Evolutionary conservation across 2,888 invertebrate genomes (phyloP).

Genomic region (Caenorhabditis sp.): DNA sequence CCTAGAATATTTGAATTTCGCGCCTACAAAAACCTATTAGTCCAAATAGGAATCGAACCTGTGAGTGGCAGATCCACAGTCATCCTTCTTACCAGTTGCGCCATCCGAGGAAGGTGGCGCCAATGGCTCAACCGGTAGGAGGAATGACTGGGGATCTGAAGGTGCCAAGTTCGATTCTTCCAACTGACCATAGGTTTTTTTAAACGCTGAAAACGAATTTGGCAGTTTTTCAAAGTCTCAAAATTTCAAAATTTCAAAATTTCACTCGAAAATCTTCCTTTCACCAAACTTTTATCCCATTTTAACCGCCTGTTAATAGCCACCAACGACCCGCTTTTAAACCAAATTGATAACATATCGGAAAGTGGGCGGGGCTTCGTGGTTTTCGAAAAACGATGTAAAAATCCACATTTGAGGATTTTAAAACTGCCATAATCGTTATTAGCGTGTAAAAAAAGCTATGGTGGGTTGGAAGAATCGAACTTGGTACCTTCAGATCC

Average conservation of each 20-base stretch:
- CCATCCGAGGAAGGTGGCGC: neutral
- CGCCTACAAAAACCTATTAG: neutral
- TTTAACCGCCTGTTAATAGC: constrained; percentile 54
- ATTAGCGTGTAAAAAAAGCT: neutral
- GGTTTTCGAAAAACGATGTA: too few relatives aligned
- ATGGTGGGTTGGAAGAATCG: neutral
- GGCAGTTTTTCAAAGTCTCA: neutral
- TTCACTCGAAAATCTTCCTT: too few relatives aligned
- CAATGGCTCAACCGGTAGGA: constrained; percentile 11
- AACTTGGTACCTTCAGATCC: neutral
- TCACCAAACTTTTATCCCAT: constrained; percentile 18
- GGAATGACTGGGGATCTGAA: neutral
- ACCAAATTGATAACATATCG: too few relatives aligned
- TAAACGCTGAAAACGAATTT: neutral
- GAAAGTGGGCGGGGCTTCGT: too few relatives aligned
- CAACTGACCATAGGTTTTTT: neutral
- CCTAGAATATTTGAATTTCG: neutral
- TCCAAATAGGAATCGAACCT: neutral
- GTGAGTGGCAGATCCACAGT: neutral
- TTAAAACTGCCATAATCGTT: too few relatives aligned
- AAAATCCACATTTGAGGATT: too few relatives aligned
- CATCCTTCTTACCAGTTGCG: neutral
- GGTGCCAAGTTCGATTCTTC: neutral
- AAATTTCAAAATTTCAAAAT: neutral
- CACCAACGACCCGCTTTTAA: too few relatives aligned